Evolutionary conservation across 2,888 invertebrate genomes (phyloP).

Genomic region (Didymodactylos carnosus): DNA sequence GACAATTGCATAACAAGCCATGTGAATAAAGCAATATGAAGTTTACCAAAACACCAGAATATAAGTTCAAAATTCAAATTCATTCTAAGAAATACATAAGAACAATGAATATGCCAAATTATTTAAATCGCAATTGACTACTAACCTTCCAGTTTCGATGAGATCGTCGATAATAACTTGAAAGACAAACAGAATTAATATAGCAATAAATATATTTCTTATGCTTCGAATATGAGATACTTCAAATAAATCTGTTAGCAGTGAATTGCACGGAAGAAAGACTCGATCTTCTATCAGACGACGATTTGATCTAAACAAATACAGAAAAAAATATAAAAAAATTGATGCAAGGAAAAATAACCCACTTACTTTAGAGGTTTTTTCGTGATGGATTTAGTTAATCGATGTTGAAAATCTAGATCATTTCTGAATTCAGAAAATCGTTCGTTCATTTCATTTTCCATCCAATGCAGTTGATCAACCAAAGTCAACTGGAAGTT

Average conservation of each 20-base stretch:
- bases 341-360: too few species aligned
- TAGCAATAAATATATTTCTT: conserved; percentile 7
- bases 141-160: background rate
- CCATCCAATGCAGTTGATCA: background rate
- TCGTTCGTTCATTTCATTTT: background rate
- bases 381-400: too few species aligned
- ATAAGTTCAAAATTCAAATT: conserved; percentile 12
- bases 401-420: background rate
- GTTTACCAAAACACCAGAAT: conserved; percentile 1
- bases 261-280: conserved; percentile 6
- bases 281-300: background rate
- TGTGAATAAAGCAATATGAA: conserved; percentile 4
- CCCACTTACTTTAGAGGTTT: too few species aligned
- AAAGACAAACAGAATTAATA: conserved; percentile 3
- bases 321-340: too few species aligned
- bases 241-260: conserved; percentile 8
- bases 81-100: background rate
- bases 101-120: background rate
- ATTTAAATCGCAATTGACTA: background rate
- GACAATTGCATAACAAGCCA: conserved; percentile 9
- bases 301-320: background rate
- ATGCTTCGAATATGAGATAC: conserved; percentile 5
- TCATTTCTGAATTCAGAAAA: background rate
- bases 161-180: conserved; percentile 4
- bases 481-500: too few species aligned